phyloP scores from a whole-genome alignment of 2,797 vertebrate species.

The Hipposideros larvatus region DNA sequence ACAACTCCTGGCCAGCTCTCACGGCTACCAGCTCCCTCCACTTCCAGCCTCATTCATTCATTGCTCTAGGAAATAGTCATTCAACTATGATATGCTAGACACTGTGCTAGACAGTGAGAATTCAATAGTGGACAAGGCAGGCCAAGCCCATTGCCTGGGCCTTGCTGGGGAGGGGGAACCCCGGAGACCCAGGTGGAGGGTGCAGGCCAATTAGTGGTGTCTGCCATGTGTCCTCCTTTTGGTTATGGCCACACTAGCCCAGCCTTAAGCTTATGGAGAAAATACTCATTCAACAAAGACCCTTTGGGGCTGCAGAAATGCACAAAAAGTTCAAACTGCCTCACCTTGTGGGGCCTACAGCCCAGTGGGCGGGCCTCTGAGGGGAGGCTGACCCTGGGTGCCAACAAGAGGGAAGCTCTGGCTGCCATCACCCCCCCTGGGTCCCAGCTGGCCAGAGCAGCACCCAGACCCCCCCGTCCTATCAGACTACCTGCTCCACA shows the following conservation, averaged over 20 bases:
- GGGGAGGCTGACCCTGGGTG: rapidly evolving
- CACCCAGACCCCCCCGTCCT: neutral
- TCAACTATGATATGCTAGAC: neutral
- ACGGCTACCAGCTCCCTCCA: neutral
- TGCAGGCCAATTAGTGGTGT: too few relatives aligned
- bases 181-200: too few relatives aligned
- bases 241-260: neutral
- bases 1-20: neutral
- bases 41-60: neutral
- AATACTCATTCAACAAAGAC: neutral
- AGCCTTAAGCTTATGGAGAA: neutral
- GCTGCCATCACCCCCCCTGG: neutral
- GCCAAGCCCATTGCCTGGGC: neutral
- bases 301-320: neutral
- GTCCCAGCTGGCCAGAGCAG: neutral
- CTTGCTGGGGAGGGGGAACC: neutral
- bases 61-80: neutral
- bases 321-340: neutral
- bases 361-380: neutral
- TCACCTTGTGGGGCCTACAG: neutral
- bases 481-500: neutral
- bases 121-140: neutral
- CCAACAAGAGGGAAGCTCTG: neutral
- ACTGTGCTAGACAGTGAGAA: neutral
- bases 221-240: neutral